Conservation (phyloP, 2,113 vertebrate species). For the Dromiciops gliroides region DNA sequence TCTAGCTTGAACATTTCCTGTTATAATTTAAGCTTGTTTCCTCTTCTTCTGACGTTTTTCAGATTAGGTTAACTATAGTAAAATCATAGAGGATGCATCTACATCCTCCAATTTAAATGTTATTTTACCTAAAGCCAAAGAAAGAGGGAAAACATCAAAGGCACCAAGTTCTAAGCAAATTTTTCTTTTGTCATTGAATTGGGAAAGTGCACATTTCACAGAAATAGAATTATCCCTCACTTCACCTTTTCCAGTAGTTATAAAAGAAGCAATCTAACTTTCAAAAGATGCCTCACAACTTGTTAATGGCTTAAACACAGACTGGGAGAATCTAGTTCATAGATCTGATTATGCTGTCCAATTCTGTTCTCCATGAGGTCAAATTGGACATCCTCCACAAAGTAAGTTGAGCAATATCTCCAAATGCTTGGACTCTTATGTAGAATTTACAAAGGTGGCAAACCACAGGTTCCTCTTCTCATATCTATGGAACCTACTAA, state of each 20-base stretch:
- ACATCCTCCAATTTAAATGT: neutral
- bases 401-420: neutral
- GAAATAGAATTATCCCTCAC: neutral
- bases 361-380: constrained; percentile 28
- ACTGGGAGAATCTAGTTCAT: constrained; percentile 42
- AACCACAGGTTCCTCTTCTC: neutral
- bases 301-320: neutral
- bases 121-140: constrained; percentile 11
- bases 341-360: constrained; percentile 37
- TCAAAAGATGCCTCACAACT: constrained; percentile 14
- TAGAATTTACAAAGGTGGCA: constrained; percentile 43
- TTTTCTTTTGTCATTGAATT: neutral
- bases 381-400: constrained; percentile 27
- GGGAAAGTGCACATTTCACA: neutral
- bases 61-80: constrained; percentile 20
- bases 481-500: neutral
- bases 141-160: neutral
- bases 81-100: neutral
- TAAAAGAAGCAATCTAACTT: constrained; percentile 34
- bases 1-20: neutral
- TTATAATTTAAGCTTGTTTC: neutral
- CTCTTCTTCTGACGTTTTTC: neutral
- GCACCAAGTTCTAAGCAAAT: neutral
- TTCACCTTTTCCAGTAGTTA: neutral
- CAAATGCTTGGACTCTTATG: neutral